These are phyloP conservation scores for Linurgus olivaceus DNA, from an alignment of 2,797 vertebrate species.

Conservation along the genomic window DNA sequence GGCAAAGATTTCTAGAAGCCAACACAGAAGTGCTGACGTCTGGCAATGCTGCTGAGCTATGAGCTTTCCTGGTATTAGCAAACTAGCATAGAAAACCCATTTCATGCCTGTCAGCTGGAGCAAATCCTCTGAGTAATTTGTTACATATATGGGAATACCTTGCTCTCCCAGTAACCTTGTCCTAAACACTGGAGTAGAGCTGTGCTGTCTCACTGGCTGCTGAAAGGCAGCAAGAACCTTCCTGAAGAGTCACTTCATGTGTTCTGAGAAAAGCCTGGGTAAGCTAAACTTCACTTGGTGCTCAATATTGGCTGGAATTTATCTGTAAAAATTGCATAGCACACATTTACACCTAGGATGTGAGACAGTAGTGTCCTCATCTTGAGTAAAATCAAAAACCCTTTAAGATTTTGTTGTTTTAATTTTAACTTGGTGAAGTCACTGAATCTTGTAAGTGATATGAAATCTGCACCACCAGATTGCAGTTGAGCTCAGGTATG, in stretches of 20 bases:
- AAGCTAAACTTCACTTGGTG: background rate
- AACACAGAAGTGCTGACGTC: background rate
- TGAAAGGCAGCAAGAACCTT: background rate
- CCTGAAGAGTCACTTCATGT: background rate
- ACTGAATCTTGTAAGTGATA: background rate
- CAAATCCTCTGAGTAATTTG: background rate
- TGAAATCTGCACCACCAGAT: background rate
- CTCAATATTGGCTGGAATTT: background rate
- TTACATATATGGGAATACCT: background rate
- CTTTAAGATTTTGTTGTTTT: background rate
- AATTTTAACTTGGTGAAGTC: background rate
- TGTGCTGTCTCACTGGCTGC: background rate
- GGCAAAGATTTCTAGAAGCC: background rate
- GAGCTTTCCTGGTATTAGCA: background rate
- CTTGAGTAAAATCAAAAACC: background rate
- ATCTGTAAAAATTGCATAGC: background rate
- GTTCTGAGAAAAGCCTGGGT: background rate
- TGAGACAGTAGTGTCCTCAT: background rate
- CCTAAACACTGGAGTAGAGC: background rate
- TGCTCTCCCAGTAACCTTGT: background rate
- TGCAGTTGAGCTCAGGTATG: background rate
- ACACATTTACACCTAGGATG: accelerated
- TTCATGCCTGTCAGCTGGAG: constrained; percentile 21
- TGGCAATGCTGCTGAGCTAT: background rate
- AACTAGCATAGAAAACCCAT: constrained; percentile 2